Evolutionary conservation across 2,113 vertebrate species (phyloP).

Genomic region (Brachyhypopomus gauderio): DNA sequence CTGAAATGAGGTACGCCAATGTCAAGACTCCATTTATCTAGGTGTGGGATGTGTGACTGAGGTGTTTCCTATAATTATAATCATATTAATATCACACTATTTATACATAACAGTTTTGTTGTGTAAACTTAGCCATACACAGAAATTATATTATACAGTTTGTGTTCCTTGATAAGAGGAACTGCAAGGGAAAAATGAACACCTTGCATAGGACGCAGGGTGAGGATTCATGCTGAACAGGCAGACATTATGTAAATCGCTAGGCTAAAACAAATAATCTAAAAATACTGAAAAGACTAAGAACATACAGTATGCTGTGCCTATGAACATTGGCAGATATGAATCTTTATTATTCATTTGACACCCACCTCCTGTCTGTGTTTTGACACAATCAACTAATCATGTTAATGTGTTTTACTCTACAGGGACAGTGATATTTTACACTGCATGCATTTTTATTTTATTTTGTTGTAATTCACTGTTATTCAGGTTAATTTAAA

Average conservation of each 20-base stretch:
- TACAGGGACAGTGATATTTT: background rate
- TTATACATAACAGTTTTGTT: background rate
- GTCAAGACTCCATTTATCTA: background rate
- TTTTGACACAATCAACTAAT: background rate
- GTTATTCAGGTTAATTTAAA: background rate
- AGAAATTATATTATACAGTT: background rate
- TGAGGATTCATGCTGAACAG: background rate
- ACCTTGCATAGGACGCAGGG: background rate
- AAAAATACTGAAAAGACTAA: no score
- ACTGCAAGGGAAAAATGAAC: background rate
- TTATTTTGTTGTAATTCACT: background rate
- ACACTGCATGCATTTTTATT: background rate
- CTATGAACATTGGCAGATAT: background rate
- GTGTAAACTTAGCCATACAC: background rate
- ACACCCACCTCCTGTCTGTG: background rate
- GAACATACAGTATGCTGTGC: background rate
- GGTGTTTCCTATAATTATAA: background rate
- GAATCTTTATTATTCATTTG: background rate
- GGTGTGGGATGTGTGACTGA: background rate
- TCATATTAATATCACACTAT: background rate
- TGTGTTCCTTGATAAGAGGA: background rate
- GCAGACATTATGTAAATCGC: no score
- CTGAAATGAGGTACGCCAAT: background rate
- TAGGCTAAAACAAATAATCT: no score
- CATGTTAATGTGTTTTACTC: background rate